Conservation (phyloP, 2,113 vertebrate species). For the Garra rufa region DNA sequence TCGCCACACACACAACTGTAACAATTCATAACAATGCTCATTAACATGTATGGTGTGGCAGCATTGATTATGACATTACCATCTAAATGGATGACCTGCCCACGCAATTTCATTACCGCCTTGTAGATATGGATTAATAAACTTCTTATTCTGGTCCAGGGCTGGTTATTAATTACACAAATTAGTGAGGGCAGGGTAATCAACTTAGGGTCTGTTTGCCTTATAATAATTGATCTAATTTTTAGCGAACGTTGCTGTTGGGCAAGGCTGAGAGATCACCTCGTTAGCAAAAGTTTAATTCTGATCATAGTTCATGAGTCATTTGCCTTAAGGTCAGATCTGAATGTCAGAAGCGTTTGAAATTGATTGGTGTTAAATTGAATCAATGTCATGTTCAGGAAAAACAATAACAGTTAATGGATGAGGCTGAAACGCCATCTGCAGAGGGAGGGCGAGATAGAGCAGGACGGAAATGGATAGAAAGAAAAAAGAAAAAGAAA, state of each 20-base stretch:
- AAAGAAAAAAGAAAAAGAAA: neutral
- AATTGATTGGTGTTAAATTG: constrained; percentile 99
- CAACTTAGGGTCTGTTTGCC: constrained; percentile 92
- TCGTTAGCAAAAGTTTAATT: constrained; percentile 99
- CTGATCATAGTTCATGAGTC: constrained; percentile 98
- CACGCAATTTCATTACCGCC: constrained; percentile 81
- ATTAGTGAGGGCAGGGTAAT: constrained; percentile 93
- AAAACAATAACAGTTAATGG: constrained; percentile 99
- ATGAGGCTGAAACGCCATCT: constrained; percentile 78
- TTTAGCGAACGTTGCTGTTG: constrained; percentile 89
- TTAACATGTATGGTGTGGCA: constrained; percentile 88
- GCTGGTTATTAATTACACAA: constrained; percentile 95
- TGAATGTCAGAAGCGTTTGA: constrained; percentile 99
- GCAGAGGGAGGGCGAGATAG: constrained; percentile 26
- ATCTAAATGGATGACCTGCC: constrained; percentile 86
- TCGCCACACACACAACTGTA: constrained; percentile 92
- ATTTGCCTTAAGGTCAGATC: constrained; percentile 99
- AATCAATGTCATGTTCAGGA: constrained; percentile 99
- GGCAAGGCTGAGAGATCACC: constrained; percentile 94
- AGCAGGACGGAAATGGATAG: neutral
- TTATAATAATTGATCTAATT: constrained; percentile 98
- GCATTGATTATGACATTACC: constrained; percentile 91
- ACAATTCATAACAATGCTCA: constrained; percentile 97
- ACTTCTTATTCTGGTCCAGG: constrained; percentile 82
- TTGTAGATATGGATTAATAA: constrained; percentile 90